Conservation (phyloP, 2,797 vertebrate species). For the Darevskia nairensis region DNA sequence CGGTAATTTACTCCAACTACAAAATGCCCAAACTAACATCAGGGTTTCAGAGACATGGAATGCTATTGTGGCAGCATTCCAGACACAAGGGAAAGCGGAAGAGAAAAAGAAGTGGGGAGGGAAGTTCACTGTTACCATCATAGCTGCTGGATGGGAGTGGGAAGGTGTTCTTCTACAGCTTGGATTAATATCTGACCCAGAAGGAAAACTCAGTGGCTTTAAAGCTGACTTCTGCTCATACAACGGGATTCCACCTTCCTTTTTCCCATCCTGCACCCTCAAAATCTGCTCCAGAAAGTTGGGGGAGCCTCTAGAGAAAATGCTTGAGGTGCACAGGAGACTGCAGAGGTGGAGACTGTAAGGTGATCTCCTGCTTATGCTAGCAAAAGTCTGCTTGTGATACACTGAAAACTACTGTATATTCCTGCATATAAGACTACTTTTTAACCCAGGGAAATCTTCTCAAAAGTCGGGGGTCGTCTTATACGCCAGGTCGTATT, state of each 20-base stretch:
- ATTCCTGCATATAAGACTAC: no score
- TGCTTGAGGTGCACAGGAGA: no score
- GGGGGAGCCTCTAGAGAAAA: no score
- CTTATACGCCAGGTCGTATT: no score
- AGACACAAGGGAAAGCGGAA: background rate
- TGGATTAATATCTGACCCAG: background rate
- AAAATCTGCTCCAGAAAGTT: no score
- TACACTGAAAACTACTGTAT: no score
- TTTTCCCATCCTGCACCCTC: no score
- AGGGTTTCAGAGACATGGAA: background rate
- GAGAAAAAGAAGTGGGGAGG: background rate
- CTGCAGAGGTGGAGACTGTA: no score
- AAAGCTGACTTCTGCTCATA: background rate
- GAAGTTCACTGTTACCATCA: background rate
- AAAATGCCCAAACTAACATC: background rate
- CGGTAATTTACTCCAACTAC: background rate
- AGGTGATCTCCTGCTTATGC: no score
- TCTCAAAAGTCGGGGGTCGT: no score
- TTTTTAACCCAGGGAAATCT: no score
- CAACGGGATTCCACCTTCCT: background rate
- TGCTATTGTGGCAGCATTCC: slow-evolving; percentile 8
- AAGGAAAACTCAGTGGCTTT: background rate
- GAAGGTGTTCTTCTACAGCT: background rate
- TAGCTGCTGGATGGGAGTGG: background rate
- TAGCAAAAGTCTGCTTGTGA: no score